Conservation (phyloP, 2,888 invertebrate species). For the Drosophila helvetica region DNA sequence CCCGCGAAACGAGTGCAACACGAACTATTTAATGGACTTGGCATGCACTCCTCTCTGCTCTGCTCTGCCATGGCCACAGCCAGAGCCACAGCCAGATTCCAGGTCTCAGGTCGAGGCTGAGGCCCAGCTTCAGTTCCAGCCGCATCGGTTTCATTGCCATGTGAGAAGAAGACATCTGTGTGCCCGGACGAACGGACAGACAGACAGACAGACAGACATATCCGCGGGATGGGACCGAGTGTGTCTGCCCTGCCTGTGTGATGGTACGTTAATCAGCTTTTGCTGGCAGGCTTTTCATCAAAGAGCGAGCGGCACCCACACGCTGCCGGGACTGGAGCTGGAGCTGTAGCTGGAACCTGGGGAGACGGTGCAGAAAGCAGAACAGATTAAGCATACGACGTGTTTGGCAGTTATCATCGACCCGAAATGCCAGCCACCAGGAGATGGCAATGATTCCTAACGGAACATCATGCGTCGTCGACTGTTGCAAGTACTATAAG, state of each 20-base stretch:
- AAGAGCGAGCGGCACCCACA: conserved; percentile 67
- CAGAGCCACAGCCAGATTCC: neutral
- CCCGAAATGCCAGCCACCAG: conserved; percentile 29
- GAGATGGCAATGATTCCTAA: conserved; percentile 53
- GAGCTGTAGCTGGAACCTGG: neutral
- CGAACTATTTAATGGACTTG: conserved; percentile 75
- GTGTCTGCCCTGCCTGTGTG: conserved; percentile 30
- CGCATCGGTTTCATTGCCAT: conserved; percentile 47
- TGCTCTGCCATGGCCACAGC: conserved; percentile 1
- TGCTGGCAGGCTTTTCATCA: conserved; percentile 73
- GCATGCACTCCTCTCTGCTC: conserved; percentile 49
- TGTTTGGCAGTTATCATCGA: conserved; percentile 67
- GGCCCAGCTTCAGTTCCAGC: conserved; percentile 21
- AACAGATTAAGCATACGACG: conserved; percentile 75
- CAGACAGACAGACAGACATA: conserved; percentile 24
- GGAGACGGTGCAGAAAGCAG: conserved; percentile 18
- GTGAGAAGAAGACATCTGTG: conserved; percentile 72
- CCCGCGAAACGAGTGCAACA: conserved; percentile 73
- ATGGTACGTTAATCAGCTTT: conserved; percentile 69
- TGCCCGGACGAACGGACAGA: conserved; percentile 14
- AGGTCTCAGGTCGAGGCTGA: neutral
- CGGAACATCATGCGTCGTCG: conserved; percentile 66
- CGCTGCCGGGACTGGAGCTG: neutral
- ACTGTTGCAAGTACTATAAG: conserved; percentile 19
- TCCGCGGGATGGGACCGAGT: conserved; percentile 24